Evolutionary conservation across 2,888 invertebrate genomes (phyloP).

Genomic region (Acanthosepion pharaonis): DNA sequence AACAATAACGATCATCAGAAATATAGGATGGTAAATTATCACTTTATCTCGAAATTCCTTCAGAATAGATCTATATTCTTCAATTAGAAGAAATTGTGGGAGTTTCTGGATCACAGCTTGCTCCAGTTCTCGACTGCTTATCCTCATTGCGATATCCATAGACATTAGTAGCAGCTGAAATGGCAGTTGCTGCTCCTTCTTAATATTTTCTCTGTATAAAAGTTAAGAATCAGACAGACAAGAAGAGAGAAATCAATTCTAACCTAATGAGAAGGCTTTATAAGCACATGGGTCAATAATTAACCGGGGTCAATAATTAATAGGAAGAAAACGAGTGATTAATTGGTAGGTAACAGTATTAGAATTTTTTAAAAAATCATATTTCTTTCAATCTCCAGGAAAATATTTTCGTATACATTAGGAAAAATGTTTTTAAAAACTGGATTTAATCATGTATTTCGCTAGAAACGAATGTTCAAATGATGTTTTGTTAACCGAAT

Average conservation of each 20-base stretch:
- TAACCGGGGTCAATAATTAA: neutral
- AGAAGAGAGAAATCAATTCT: neutral
- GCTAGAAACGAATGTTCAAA: no score
- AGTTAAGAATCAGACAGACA: neutral
- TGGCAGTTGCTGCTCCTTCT: neutral
- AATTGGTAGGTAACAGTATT: neutral
- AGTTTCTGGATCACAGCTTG: neutral
- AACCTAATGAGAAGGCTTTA: neutral
- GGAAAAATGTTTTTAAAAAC: no score
- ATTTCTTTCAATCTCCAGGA: neutral
- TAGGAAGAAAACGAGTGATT: neutral
- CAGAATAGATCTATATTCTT: conserved; percentile 6
- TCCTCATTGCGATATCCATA: neutral
- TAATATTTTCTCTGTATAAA: neutral
- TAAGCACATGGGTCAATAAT: neutral
- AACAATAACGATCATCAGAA: conserved; percentile 33
- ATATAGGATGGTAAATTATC: conserved; percentile 21
- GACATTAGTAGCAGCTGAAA: neutral
- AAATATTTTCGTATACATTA: neutral
- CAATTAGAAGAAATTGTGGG: conserved; percentile 13
- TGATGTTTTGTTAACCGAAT: no score
- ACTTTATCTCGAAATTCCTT: neutral
- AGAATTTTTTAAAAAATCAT: neutral
- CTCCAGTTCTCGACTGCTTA: neutral
- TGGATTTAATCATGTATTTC: no score